phyloP scores from a whole-genome alignment of 1,140 invertebrate genomes.

The Cydia amplana region DNA sequence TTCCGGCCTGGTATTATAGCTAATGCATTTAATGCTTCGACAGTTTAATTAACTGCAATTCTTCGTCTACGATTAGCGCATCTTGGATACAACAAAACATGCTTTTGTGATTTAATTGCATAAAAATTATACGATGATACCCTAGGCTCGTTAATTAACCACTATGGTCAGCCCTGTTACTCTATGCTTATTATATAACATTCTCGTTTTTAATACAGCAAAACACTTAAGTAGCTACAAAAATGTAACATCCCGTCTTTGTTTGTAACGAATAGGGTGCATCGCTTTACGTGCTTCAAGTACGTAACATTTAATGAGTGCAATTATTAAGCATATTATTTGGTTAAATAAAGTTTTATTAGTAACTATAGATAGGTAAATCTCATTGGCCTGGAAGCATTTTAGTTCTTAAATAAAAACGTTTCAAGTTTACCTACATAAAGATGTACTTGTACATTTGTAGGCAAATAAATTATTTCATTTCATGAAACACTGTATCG shows the following conservation, averaged over 20 bases:
- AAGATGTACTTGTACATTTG: too few relatives aligned
- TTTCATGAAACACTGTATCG: background rate
- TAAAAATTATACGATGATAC: conserved; percentile 37
- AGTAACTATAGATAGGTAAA: background rate
- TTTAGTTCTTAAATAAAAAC: too few relatives aligned
- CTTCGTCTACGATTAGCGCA: conserved; percentile 32
- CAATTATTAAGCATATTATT: background rate
- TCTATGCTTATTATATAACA: conserved; percentile 37
- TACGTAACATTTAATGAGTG: background rate
- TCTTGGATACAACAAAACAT: conserved; percentile 32
- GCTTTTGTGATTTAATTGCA: conserved; percentile 42
- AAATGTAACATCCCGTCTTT: conserved; percentile 16
- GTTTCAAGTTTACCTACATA: too few relatives aligned
- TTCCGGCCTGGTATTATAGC: background rate
- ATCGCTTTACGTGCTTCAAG: conserved; percentile 4
- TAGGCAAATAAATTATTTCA: background rate
- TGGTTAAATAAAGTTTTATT: background rate
- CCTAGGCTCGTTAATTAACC: conserved; percentile 43
- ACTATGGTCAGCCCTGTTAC: conserved; percentile 31
- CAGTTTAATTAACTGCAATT: conserved; percentile 32
- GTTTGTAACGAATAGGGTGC: conserved; percentile 1
- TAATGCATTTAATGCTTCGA: conserved; percentile 11
- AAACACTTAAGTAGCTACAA: conserved; percentile 23
- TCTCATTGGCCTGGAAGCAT: too few relatives aligned
- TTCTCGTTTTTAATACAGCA: conserved; percentile 33